Evolutionary conservation across 2,888 invertebrate species (phyloP).

Genomic region (Chrysotoxum bicinctum): DNA sequence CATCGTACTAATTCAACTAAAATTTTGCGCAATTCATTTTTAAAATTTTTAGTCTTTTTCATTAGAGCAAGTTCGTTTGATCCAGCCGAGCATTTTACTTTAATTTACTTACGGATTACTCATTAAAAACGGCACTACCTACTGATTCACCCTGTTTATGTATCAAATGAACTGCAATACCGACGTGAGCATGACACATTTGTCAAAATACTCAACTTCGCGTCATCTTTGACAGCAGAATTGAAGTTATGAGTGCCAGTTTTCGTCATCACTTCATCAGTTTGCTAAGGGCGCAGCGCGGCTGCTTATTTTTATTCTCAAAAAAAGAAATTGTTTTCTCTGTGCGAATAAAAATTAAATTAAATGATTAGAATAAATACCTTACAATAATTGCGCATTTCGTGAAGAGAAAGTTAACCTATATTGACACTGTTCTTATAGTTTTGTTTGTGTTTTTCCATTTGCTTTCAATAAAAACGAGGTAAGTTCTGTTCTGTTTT

Average conservation of each 20-base stretch:
- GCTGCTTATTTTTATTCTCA: background rate
- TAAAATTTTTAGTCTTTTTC: too few relatives aligned
- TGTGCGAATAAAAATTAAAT: background rate
- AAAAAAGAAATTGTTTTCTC: constrained; percentile 8
- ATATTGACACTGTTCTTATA: background rate
- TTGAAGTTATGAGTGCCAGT: background rate
- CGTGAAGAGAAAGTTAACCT: background rate
- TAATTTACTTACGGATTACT: too few relatives aligned
- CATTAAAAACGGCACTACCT: too few relatives aligned
- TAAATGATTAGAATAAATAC: background rate
- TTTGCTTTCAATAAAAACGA: background rate
- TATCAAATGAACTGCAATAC: background rate
- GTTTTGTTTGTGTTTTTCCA: background rate
- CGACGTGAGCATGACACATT: background rate
- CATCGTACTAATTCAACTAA: too few relatives aligned
- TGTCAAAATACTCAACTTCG: background rate
- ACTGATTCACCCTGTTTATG: background rate
- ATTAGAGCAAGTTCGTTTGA: too few relatives aligned
- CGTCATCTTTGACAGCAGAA: background rate
- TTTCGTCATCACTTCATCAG: background rate
- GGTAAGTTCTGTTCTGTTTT: background rate
- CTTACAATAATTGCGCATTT: background rate
- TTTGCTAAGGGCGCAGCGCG: background rate
- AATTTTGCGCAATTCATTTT: too few relatives aligned
- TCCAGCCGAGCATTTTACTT: too few relatives aligned